Evolutionary conservation across 2,113 vertebrate genomes (phyloP).

Genomic region (Mungos mungo): DNA sequence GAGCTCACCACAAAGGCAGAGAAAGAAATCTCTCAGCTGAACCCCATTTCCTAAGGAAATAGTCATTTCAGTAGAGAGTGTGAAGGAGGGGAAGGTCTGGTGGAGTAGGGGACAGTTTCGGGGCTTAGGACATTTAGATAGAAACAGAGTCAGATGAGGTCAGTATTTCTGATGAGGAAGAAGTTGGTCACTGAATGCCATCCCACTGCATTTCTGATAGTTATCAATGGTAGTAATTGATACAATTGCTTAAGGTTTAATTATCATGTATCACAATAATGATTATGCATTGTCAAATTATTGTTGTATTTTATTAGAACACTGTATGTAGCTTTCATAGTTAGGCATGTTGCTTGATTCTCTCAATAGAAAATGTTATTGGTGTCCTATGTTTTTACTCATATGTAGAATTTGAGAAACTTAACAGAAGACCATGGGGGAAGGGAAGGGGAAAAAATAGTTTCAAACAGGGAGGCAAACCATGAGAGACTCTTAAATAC

Average conservation of each 20-base stretch:
- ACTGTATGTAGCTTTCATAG: not conserved
- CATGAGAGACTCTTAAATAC: no score
- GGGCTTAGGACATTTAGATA: not conserved
- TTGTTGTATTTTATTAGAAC: slow-evolving; percentile 42
- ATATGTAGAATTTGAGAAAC: no score
- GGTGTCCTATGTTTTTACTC: not conserved
- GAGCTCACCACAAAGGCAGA: slow-evolving; percentile 22
- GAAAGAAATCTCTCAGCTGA: not conserved
- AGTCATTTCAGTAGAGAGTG: not conserved
- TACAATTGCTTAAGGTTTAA: slow-evolving; percentile 35
- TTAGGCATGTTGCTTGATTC: not conserved
- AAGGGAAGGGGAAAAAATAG: no score
- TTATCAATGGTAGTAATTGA: not conserved
- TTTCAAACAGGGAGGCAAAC: no score
- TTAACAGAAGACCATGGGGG: no score
- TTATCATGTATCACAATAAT: not conserved
- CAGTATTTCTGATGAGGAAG: not conserved
- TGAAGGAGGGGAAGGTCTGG: not conserved
- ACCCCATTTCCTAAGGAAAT: slow-evolving; percentile 7
- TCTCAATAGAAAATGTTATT: not conserved
- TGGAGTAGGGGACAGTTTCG: not conserved
- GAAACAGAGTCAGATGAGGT: not conserved
- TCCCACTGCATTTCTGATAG: not conserved
- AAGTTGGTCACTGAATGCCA: not conserved
- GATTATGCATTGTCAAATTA: slow-evolving; percentile 14